Conservation (phyloP, 2,113 vertebrate species). For the Cyprinodon brontotheroides region DNA sequence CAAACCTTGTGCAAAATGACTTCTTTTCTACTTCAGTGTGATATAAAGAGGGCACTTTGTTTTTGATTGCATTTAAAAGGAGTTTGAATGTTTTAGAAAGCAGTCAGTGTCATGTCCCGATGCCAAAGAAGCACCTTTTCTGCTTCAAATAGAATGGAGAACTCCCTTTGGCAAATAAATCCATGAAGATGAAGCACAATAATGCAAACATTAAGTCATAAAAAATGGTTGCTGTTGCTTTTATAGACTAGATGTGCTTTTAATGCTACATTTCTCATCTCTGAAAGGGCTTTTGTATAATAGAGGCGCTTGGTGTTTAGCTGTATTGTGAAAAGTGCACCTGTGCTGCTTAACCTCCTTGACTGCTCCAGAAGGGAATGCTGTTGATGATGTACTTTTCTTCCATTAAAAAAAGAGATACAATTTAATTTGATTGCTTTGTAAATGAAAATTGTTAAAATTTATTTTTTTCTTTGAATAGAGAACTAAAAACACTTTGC, state of each 20-base stretch:
- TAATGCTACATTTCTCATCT: not conserved
- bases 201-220: not conserved
- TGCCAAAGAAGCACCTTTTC: not conserved
- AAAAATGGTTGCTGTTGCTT: not conserved
- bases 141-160: not conserved
- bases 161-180: not conserved
- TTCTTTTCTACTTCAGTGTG: not conserved
- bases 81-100: not conserved
- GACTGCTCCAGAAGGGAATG: not conserved
- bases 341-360: conserved; percentile 3
- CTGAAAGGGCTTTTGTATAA: not conserved
- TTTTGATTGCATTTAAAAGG: not conserved
- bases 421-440: too few species aligned
- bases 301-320: not conserved
- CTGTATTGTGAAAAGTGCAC: conserved; percentile 1
- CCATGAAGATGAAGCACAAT: not conserved
- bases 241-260: not conserved
- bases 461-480: too few species aligned
- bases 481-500: too few species aligned
- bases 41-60: not conserved
- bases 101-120: not conserved
- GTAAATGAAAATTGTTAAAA: too few species aligned
- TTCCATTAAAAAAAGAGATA: too few species aligned
- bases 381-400: conserved; percentile 6
- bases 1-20: too few species aligned